These are phyloP conservation scores for Pan troglodytes DNA, from an alignment of 2,113 vertebrate genomes.

Conservation along the genomic window NHGRI_mPanTro3-v2.1_pri NC_072421.2:43353501-43354000, in stretches of 20 bases:
- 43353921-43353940: slow-evolving; percentile 24
- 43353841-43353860: not conserved
- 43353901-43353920: slow-evolving; percentile 30
- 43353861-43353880: not conserved
- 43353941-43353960: slow-evolving; percentile 20
- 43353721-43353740: slow-evolving; percentile 3
- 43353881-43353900: slow-evolving; percentile 33
- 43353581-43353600: not conserved
- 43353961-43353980: not conserved
- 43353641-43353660: slow-evolving; percentile 44
- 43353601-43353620: not conserved
- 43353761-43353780: not conserved
- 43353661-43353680: slow-evolving; percentile 28
- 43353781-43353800: slow-evolving; percentile 29
- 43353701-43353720: not conserved
- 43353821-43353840: slow-evolving; percentile 10
- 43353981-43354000: not conserved
- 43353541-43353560: not conserved
- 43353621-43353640: not conserved
- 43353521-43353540: not conserved
- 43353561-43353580: not conserved
- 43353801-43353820: slow-evolving; percentile 24
- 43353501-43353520: not conserved
- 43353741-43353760: slow-evolving; percentile 3
- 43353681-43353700: not conserved